Percentiles rank a stretch among this genome's conserved stretches.
phyloP scores from a whole-genome alignment of 2,888 invertebrate genomes.

The Sialis lutaria region DNA sequence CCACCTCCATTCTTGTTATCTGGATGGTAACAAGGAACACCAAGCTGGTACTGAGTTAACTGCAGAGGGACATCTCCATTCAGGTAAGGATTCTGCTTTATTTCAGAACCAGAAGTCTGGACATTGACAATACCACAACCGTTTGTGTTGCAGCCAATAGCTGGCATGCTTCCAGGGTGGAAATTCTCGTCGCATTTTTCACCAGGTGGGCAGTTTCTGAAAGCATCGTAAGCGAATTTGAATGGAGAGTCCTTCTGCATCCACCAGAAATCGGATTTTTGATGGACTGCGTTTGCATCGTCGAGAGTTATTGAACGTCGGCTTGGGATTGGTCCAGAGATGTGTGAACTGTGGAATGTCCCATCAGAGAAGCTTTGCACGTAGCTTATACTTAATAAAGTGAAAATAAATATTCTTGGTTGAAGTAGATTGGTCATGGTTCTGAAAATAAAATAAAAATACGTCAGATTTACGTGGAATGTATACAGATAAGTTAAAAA shows the following conservation, averaged over 20 bases:
- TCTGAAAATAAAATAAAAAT: too few species aligned
- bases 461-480: too few species aligned
- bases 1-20: not conserved
- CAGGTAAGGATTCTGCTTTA: not conserved
- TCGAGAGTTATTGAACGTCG: slow-evolving; percentile 30
- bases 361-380: slow-evolving; percentile 9
- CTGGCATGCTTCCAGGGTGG: slow-evolving; percentile 8
- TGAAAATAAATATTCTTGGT: too few species aligned
- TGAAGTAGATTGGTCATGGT: too few species aligned
- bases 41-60: not conserved
- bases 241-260: slow-evolving; percentile 38
- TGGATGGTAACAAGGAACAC: not conserved
- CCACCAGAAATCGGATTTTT: slow-evolving; percentile 35
- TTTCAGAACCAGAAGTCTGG: slow-evolving; percentile 1
- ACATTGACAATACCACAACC: slow-evolving; percentile 3
- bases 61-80: not conserved
- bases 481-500: too few species aligned
- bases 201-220: slow-evolving; percentile 20
- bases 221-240: slow-evolving; percentile 26
- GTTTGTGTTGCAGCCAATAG: slow-evolving; percentile 5
- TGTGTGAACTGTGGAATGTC: slow-evolving; percentile 24
- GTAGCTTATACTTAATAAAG: too few species aligned
- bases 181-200: slow-evolving; percentile 15
- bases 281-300: slow-evolving; percentile 28
- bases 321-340: slow-evolving; percentile 28